Base-by-base conservation (phyloP, 2,113 vertebrate species). In the Spea multiplicata region DNA sequence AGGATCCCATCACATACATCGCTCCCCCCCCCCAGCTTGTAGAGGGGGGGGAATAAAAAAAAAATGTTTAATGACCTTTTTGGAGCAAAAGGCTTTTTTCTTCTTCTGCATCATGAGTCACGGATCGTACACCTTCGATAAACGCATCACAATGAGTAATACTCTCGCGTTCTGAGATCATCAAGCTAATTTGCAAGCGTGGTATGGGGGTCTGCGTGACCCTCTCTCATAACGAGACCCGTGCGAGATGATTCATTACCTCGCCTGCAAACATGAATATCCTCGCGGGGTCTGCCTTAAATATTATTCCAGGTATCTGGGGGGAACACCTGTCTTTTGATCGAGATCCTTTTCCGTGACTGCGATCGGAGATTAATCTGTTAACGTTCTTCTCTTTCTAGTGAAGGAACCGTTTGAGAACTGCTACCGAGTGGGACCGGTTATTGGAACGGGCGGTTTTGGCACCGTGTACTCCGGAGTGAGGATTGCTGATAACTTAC, bases 401-500 rank as follows among this genome's bases (percentile, higher is more conserved):
- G 84, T 81, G 14, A 85, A 76, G 67, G 74, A 79, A 59, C 61
- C 75, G 8, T 84, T 86, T 59, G 83, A 84, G 62, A 74, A 83
- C 5, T 64, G 82, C n/a, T 88, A 90, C 71, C 50, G 72, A 3
- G 66, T 85, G 73, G 85, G 86, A 1, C 46, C 78, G 0, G 65
- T 88, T 6, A 86, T 89, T 3, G 89, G 88, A 0, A 82, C 78
- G 13, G 86, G 88, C 0, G 86, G 85, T 3, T 89, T 84, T 14
- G 86, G 88, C 6, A 82, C 85, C 0, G 89, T 90, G 16, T 89
- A 85, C 14, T 81, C 83, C 0, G 88, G 85, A n/a, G 83, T 80
- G n/a, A 73, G 83, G 5, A 82, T 82, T 47, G 67, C 72, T 6
- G 87, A 88, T 48, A 83, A 85, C 48, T 44, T 85, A n/a, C 83